phyloP scores from a whole-genome alignment of 2,797 vertebrate species.

The Momotus momota region DNA sequence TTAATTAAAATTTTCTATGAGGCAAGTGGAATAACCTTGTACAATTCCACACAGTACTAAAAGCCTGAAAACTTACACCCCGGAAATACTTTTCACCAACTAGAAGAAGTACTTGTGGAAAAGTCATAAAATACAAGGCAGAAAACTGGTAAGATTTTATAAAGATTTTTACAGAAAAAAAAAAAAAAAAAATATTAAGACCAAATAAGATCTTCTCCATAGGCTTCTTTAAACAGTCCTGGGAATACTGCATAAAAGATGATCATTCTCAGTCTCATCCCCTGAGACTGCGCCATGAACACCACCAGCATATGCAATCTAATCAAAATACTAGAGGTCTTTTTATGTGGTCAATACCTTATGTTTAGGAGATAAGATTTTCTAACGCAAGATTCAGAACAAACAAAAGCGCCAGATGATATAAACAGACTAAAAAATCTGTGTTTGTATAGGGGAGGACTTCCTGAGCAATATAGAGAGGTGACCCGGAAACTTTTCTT shows the following conservation, averaged over 20 bases:
- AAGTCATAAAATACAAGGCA: background rate
- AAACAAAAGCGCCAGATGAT: background rate
- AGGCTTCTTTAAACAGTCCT: background rate
- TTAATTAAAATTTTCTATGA: background rate
- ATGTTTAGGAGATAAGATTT: background rate
- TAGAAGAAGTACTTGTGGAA: background rate
- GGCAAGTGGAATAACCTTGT: background rate
- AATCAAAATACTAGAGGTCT: background rate
- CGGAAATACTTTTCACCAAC: background rate
- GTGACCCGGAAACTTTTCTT: background rate
- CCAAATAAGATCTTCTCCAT: background rate
- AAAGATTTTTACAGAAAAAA: background rate
- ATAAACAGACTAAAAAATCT: background rate
- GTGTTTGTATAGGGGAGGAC: background rate
- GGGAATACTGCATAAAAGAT: background rate
- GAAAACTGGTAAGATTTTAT: background rate
- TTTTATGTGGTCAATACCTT: background rate
- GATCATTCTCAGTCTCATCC: background rate
- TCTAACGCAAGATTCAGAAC: background rate
- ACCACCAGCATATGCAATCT: background rate
- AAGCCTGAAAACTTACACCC: background rate
- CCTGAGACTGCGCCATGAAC: background rate
- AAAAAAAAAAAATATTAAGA: background rate
- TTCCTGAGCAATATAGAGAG: background rate
- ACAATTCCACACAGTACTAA: background rate